These are phyloP conservation scores for Aratinga solstitialis DNA, from an alignment of 2,797 vertebrate genomes.

Conservation along the genomic window DNA sequence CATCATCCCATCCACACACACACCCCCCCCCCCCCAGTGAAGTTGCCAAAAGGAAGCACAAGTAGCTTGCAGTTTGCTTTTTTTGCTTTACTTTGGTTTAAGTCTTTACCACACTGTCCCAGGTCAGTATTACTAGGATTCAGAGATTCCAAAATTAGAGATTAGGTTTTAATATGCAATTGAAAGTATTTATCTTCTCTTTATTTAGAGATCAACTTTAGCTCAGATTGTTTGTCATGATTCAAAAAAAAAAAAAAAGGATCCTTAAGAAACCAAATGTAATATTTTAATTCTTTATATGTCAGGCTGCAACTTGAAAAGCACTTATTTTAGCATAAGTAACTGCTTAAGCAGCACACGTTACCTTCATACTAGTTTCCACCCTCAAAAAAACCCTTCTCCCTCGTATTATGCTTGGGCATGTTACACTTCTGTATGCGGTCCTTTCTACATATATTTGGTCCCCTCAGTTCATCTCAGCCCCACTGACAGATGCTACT, in stretches of 20 bases:
- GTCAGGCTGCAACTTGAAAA: not conserved
- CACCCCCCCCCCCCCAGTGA: not conserved
- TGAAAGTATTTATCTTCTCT: not conserved
- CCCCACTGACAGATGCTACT: not conserved
- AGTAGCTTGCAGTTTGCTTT: not conserved
- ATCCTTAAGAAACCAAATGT: not conserved
- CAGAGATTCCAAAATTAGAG: not conserved
- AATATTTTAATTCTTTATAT: not conserved
- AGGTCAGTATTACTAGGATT: not conserved
- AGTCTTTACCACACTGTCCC: not conserved
- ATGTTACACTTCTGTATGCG: accelerated
- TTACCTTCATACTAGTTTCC: not conserved
- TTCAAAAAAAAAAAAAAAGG: not conserved
- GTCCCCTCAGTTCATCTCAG: not conserved
- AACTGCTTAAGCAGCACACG: not conserved
- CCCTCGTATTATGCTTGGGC: accelerated
- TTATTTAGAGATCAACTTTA: not conserved
- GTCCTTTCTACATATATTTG: not conserved
- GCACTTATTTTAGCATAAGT: not conserved
- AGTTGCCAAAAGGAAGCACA: not conserved
- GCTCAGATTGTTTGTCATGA: accelerated
- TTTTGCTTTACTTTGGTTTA: not conserved
- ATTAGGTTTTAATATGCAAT: not conserved
- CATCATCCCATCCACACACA: not conserved
- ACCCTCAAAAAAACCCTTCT: not conserved